Evolutionary conservation across 1,140 invertebrate genomes (phyloP).

Genomic region (Coptotermes formosanus): DNA sequence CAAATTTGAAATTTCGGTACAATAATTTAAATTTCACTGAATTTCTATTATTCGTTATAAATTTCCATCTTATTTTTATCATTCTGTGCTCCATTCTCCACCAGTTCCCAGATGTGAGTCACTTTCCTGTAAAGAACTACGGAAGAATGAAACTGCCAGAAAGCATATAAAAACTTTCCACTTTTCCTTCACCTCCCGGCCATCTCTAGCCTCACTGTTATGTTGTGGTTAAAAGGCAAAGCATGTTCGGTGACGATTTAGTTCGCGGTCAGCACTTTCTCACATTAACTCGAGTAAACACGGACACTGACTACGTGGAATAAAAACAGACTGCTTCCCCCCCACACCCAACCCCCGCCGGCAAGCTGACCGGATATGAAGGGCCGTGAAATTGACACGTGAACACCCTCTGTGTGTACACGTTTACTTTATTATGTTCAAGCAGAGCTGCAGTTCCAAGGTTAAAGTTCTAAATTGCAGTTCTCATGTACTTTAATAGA

Average conservation of each 20-base stretch:
- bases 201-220: background rate
- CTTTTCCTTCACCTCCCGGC: background rate
- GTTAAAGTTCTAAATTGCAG: background rate
- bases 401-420: background rate
- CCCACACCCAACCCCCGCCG: background rate
- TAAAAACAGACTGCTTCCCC: background rate
- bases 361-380: background rate
- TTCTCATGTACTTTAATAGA: no score
- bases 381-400: background rate
- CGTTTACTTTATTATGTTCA: background rate
- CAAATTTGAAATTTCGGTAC: no score
- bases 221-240: slow-evolving; percentile 16
- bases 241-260: slow-evolving; percentile 1
- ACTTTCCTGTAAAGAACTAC: background rate
- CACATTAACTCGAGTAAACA: slow-evolving; percentile 16
- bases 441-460: background rate
- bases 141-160: background rate
- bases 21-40: no score
- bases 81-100: background rate
- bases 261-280: background rate
- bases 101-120: background rate
- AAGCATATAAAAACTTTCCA: background rate
- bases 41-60: no score
- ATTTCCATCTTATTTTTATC: no score
- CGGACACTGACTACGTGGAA: background rate